These are phyloP conservation scores for Drosophila virilis DNA, from an alignment of 1,140 invertebrate genomes.

Conservation along the genomic window DNA sequence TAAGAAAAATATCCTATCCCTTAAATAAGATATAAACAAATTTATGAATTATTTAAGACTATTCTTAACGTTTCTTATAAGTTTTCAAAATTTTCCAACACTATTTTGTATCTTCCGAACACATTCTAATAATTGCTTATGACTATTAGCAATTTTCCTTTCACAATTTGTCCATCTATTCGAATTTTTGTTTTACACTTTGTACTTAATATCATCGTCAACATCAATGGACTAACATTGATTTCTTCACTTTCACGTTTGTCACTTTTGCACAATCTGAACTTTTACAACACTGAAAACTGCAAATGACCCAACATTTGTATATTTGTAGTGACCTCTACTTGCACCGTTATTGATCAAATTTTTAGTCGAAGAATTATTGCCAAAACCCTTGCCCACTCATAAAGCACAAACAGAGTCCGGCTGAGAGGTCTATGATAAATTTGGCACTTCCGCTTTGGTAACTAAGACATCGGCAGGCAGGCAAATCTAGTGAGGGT, in stretches of 20 bases:
- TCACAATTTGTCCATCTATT: too few relatives aligned
- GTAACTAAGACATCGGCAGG: conserved; percentile 77
- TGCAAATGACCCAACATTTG: conserved; percentile 68
- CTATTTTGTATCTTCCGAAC: too few relatives aligned
- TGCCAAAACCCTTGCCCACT: conserved; percentile 47
- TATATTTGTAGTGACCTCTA: conserved; percentile 36
- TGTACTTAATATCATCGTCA: not conserved
- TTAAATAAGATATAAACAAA: too few relatives aligned
- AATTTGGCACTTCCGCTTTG: conserved; percentile 66
- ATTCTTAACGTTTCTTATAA: not conserved
- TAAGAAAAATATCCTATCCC: too few relatives aligned
- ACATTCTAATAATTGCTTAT: too few relatives aligned
- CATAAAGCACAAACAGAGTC: conserved; percentile 62
- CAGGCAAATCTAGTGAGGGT: conserved; percentile 59
- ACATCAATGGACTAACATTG: not conserved
- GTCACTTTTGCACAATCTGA: conserved; percentile 33
- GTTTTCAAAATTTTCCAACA: not conserved
- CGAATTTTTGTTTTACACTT: too few relatives aligned
- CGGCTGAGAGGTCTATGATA: conserved; percentile 56
- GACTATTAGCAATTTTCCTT: too few relatives aligned
- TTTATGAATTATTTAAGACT: too few relatives aligned
- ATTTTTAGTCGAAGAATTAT: conserved; percentile 47
- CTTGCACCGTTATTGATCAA: conserved; percentile 67
- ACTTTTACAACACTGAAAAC: conserved; percentile 36
- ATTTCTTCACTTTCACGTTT: conserved; percentile 47